phyloP scores from a whole-genome alignment of 2,797 vertebrate genomes.

The Cottoperca gobio region DNA sequence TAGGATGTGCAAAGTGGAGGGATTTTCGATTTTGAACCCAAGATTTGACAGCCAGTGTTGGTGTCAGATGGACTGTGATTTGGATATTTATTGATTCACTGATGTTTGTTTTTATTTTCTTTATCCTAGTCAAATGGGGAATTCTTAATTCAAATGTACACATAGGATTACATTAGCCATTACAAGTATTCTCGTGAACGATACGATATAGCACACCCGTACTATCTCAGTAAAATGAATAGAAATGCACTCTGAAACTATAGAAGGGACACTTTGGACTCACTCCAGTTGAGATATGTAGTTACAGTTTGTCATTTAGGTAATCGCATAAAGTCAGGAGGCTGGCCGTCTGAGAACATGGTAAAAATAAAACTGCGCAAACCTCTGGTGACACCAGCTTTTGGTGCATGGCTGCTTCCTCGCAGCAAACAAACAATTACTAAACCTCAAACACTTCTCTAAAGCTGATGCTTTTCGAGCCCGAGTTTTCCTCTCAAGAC shows the following conservation, averaged over 20 bases:
- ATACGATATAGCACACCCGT: too few relatives aligned
- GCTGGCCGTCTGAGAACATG: conserved; percentile 6
- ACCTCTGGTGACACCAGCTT: conserved; percentile 19
- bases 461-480: background rate
- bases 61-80: conserved; percentile 2
- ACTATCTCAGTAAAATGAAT: background rate
- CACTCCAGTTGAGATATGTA: background rate
- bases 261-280: background rate
- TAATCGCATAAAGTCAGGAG: conserved; percentile 4
- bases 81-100: background rate
- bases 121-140: background rate
- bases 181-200: too few relatives aligned
- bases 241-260: background rate
- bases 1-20: background rate
- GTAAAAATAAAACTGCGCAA: conserved; percentile 3
- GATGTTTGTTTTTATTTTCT: background rate
- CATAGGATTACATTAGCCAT: too few relatives aligned
- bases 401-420: conserved; percentile 36
- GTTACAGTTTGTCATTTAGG: conserved; percentile 4
- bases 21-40: background rate
- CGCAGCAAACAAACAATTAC: conserved; percentile 28
- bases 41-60: background rate
- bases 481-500: background rate
- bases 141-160: too few relatives aligned
- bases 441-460: conserved; percentile 7